Percentiles rank a stretch among this genome's conserved stretches.
These are phyloP conservation scores for Anomalospiza imberbis DNA, from an alignment of 2,797 vertebrate species.

Conservation along the genomic window DNA sequence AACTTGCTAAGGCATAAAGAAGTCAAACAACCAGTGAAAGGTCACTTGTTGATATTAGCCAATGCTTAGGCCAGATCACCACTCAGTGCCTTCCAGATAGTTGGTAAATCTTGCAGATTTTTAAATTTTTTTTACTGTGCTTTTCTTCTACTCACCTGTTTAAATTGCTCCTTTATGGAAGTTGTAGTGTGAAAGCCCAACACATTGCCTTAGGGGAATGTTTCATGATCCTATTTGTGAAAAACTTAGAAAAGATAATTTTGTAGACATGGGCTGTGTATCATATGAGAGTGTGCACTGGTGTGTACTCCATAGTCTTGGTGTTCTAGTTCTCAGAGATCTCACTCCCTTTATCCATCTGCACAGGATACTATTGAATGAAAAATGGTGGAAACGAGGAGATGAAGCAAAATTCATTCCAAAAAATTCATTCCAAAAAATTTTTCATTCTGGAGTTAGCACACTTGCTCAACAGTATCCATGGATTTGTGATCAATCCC, in stretches of 20 bases:
- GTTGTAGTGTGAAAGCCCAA: not conserved
- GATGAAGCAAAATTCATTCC: not conserved
- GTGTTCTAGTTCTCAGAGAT: not conserved
- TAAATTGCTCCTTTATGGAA: not conserved
- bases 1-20: constrained; percentile 39
- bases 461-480: not conserved
- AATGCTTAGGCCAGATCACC: not conserved
- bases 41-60: constrained; percentile 30
- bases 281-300: not conserved
- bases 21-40: constrained; percentile 27
- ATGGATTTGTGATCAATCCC: not conserved
- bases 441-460: not conserved
- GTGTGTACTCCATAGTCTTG: not conserved
- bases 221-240: not conserved
- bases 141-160: not conserved
- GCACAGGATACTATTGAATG: not conserved
- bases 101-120: not conserved
- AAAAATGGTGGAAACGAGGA: not conserved
- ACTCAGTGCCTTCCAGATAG: not conserved
- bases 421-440: not conserved
- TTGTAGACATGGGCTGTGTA: not conserved
- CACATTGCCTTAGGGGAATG: not conserved
- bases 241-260: not conserved
- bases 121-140: not conserved
- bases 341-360: not conserved